Evolutionary conservation across 2,797 vertebrate genomes (phyloP).

Genomic region (Loriculus beryllinus): DNA sequence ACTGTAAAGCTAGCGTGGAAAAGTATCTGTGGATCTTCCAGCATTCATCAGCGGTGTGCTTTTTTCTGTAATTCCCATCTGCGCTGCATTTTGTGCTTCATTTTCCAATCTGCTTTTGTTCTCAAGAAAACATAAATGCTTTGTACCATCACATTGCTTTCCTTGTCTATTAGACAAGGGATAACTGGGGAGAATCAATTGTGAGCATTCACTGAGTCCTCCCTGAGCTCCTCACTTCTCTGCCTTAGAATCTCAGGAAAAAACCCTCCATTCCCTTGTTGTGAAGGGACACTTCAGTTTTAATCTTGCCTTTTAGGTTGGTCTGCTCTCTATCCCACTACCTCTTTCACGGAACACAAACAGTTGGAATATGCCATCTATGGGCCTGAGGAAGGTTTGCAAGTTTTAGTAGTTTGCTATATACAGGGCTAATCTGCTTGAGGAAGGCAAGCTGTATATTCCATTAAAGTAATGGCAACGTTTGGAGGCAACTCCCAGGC

Average conservation of each 20-base stretch:
- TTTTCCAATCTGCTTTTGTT: constrained; percentile 16
- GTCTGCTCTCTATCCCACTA: not conserved
- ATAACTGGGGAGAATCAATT: not conserved
- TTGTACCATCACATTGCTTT: not conserved
- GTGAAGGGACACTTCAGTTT: not conserved
- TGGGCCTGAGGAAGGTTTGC: constrained; percentile 48
- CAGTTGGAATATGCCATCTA: constrained; percentile 67
- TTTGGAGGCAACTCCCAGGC: not conserved
- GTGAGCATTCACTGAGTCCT: not conserved
- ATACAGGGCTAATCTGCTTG: not conserved
- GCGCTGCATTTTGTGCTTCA: not conserved
- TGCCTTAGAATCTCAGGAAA: not conserved
- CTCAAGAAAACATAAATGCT: not conserved
- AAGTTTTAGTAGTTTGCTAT: not conserved
- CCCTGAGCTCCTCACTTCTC: not conserved
- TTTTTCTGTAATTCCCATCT: not conserved
- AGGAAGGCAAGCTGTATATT: not conserved
- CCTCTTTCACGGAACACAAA: constrained; percentile 4
- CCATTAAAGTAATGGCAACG: not conserved
- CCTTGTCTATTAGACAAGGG: not conserved
- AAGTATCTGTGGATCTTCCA: not conserved
- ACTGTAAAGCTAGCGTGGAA: not conserved
- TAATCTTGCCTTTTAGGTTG: not conserved
- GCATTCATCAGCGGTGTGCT: not conserved
- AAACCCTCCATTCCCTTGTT: not conserved